Conservation (phyloP, 2,113 vertebrate genomes). For the Gadus chalcogrammus region DNA sequence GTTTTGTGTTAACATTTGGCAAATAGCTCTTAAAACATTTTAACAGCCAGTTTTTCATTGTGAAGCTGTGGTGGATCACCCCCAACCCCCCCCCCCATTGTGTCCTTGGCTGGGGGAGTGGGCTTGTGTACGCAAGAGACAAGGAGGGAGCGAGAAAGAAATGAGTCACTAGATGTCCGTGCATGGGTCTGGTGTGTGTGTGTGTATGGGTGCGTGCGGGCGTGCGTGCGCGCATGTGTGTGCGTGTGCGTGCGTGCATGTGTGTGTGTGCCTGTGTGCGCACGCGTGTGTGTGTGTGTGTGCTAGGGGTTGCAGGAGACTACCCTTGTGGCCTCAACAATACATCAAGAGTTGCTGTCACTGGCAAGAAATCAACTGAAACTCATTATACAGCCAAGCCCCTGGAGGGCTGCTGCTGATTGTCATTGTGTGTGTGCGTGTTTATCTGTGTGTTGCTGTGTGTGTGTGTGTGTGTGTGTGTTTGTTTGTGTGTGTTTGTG, state of each 20-base stretch:
- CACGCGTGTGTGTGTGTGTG: not conserved
- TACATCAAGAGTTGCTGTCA: constrained; percentile 13
- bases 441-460: not conserved
- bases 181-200: no score
- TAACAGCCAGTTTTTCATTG: no score
- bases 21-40: no score
- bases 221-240: no score
- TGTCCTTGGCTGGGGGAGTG: not conserved
- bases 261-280: no score
- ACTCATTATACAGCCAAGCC: constrained; percentile 19
- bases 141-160: not conserved
- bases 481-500: not conserved
- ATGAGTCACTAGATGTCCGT: no score
- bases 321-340: constrained; percentile 16
- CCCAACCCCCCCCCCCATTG: not conserved
- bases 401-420: not conserved
- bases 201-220: no score
- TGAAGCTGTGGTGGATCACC: not conserved
- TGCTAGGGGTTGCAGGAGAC: not conserved
- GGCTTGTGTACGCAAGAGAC: not conserved
- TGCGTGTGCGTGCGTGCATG: no score
- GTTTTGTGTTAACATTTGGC: no score
- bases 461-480: no score
- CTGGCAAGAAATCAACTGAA: constrained; percentile 23
- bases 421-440: not conserved